Conservation (phyloP, 2,888 invertebrate species). For the Danaus chrysippus region DNA sequence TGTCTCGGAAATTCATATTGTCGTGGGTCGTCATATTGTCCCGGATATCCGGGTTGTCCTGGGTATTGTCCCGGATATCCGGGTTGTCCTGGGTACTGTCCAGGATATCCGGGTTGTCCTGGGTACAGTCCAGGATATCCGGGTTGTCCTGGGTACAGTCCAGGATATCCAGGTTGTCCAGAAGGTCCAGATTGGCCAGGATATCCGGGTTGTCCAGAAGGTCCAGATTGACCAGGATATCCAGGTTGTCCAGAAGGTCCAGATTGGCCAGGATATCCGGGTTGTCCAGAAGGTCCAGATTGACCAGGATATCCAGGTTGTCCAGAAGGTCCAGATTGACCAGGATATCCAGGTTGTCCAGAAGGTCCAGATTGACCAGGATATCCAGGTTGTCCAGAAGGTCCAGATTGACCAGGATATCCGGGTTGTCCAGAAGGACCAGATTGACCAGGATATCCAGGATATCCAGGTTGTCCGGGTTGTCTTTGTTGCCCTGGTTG, state of each 20-base stretch:
- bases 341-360: slow-evolving; percentile 17
- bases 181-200: slow-evolving; percentile 16
- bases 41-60: slow-evolving; percentile 16
- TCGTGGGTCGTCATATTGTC: slow-evolving; percentile 9
- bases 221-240: slow-evolving; percentile 13
- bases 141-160: slow-evolving; percentile 24
- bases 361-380: slow-evolving; percentile 14
- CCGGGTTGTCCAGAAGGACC: slow-evolving; percentile 24
- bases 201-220: slow-evolving; percentile 15
- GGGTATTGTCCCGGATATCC: slow-evolving; percentile 13
- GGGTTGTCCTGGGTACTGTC: slow-evolving; percentile 22
- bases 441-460: background rate
- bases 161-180: slow-evolving; percentile 23
- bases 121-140: slow-evolving; percentile 14
- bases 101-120: slow-evolving; percentile 14
- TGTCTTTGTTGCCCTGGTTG: slow-evolving; percentile 5
- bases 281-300: slow-evolving; percentile 13
- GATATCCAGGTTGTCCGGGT: slow-evolving; percentile 16
- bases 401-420: slow-evolving; percentile 29
- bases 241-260: slow-evolving; percentile 21
- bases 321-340: slow-evolving; percentile 14
- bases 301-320: slow-evolving; percentile 19
- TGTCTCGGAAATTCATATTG: slow-evolving; percentile 1
- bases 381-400: slow-evolving; percentile 17
- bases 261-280: slow-evolving; percentile 24